Conservation (phyloP, 2,888 invertebrate species). For the Cheilosia grossa region DNA sequence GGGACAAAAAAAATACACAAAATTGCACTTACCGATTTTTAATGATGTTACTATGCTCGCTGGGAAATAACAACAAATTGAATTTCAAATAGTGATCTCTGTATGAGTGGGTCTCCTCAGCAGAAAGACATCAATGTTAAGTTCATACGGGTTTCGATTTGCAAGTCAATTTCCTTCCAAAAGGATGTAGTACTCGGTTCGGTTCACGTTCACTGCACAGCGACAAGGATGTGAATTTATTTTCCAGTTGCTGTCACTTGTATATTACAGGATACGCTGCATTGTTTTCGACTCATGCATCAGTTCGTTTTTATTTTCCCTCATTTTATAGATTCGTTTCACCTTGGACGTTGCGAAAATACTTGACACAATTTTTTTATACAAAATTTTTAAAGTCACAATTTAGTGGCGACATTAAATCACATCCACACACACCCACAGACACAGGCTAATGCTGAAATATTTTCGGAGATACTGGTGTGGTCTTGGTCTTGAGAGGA, state of each 20-base stretch:
- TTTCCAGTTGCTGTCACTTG: constrained; percentile 35
- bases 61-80: constrained; percentile 65
- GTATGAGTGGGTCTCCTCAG: constrained; percentile 39
- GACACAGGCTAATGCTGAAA: neutral
- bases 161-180: constrained; percentile 64
- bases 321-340: constrained; percentile 29
- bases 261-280: constrained; percentile 41
- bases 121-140: constrained; percentile 62
- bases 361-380: constrained; percentile 60
- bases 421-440: constrained; percentile 42
- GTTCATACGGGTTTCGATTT: constrained; percentile 67
- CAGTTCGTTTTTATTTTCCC: constrained; percentile 29
- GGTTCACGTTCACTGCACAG: constrained; percentile 24
- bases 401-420: constrained; percentile 45
- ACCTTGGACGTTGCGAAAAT: constrained; percentile 16
- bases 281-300: constrained; percentile 39
- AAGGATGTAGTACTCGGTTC: constrained; percentile 46
- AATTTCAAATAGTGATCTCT: constrained; percentile 42
- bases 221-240: constrained; percentile 38
- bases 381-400: constrained; percentile 43
- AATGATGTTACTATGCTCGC: constrained; percentile 54
- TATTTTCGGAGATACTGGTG: constrained; percentile 9
- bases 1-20: constrained; percentile 18
- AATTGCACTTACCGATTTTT: constrained; percentile 69
- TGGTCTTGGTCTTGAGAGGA: constrained; percentile 24